Evolutionary conservation across 2,797 vertebrate genomes (phyloP), one percentile per base, ranked within the genome.

Genomic region (Apogon talboti): DNA sequence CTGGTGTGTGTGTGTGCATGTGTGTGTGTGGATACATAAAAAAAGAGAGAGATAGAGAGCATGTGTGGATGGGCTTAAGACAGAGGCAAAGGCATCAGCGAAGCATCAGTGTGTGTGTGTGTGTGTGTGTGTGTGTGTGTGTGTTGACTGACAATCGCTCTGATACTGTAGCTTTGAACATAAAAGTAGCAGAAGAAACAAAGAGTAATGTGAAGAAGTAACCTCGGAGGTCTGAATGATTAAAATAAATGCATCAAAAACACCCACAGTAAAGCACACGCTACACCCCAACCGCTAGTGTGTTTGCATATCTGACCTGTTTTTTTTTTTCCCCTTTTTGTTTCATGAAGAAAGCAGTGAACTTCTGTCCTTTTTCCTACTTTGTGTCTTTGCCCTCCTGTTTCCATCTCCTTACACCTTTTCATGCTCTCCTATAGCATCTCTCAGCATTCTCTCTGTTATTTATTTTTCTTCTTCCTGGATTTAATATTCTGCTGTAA

Each of bases 171-270:
- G 21, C 50, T 81, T 75, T 78, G 61, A 74, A 69, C 54, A 61
- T 72, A 11, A 76, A 81, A 81, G 53, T 48, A n/a, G 54, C 52
- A 62, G 3, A 56, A 53, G 24, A 71, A 65, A 70, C 35, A 79
- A 49, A 65, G 43, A 19, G 2, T 49, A 42, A 63, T 58, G 44
- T 45, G 35, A 44, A 49, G 68, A 58, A 24, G 38, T 30, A 41
- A 64, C 47, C 18, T 61, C 50, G 51, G 50, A 67, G 37, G 21
- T 61, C 24, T 21, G 15, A 50, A 46, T 56, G 50, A 70, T 82
- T 67, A 33, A 63, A 71, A 76, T 50, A 65, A 68, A 54, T 18
- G 30, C 40, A 37, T 28, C 28, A 53, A 58, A 60, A 69, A 67
- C 46, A 57, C 38, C 33, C 28, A 28, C 38, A 53, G 18, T 9